Evolutionary conservation across 2,113 vertebrate genomes (phyloP), one percentile per base, ranked within the genome.

Genomic region (Catharus bicknelli): DNA sequence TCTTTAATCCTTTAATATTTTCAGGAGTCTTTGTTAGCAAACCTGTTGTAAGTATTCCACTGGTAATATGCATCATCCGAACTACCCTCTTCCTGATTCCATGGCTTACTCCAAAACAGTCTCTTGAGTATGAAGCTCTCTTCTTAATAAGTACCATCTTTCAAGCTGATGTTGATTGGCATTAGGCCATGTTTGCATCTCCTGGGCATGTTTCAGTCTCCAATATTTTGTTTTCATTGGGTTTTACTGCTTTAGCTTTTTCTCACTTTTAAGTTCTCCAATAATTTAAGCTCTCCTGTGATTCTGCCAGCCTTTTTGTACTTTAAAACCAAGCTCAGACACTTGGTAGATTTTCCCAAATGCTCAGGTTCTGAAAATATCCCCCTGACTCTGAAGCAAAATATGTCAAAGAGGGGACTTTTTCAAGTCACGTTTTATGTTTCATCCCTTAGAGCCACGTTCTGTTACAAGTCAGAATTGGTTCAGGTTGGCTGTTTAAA

Each of bases 221-320:
- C 16, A 90, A 19, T 95, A 67, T 92, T 96, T 96, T 96, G 79
- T 95, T 96, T 96, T 97, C 93, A 90, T 88, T 97, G 93, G 89
- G 90, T 96, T 96, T 96, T 91, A 83, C 74, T 66, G 72, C 79
- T 96, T 94, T 94, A 84, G 59, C 40, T 86, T 92, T 94, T 86
- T 92, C 90, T 96, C 83, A 45, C 80, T 85, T 91, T 86, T 63
- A 78, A 83, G 42, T 93, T 96, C 69, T 95, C 67, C 80, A 95
- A 87, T 94, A 96, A 88, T 79, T 90, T 90, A 94, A 90, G 21
- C 78, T 84, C 88, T 86, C 64, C 43, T 88, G 67, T 73, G 94
- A 91, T 93, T 86, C 91, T 85, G 76, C 72, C 70, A 96, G 69
- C 43, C 69, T 90, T 73, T 94, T 94, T 90, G 62, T 82, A 68